Evolutionary conservation across 2,797 vertebrate genomes (phyloP).

Genomic region (Somateria mollissima): DNA sequence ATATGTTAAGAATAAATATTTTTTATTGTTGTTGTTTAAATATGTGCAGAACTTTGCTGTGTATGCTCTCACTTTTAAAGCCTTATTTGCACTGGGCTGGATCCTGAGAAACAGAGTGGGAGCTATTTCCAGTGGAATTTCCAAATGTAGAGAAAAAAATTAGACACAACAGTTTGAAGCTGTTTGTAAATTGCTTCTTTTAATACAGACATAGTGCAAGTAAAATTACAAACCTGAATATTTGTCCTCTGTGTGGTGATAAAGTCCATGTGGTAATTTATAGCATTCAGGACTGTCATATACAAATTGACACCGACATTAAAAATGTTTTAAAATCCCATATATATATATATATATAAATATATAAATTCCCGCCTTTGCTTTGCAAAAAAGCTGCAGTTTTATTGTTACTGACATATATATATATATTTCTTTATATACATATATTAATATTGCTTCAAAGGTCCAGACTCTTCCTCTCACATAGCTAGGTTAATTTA

Average conservation of each 20-base stretch:
- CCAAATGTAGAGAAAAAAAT: not conserved
- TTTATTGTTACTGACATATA: not conserved
- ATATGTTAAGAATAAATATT: not conserved
- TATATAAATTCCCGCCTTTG: not conserved
- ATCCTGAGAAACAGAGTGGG: not conserved
- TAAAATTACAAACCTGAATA: not conserved
- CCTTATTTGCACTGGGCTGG: not conserved
- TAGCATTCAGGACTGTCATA: not conserved
- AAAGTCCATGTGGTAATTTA: not conserved
- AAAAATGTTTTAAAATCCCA: not conserved
- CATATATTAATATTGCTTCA: not conserved
- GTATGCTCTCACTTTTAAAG: not conserved
- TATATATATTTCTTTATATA: not conserved
- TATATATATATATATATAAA: not conserved
- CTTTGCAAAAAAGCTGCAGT: not conserved
- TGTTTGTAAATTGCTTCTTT: not conserved
- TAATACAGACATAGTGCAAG: not conserved
- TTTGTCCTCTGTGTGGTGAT: not conserved
- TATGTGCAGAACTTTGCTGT: not conserved
- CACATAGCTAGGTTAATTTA: not conserved
- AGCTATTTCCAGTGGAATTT: not conserved
- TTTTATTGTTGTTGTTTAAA: not conserved
- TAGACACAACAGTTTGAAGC: not conserved
- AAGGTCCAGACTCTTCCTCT: not conserved
- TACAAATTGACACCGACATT: not conserved